Conservation (phyloP, 2,888 invertebrate species). For the Tenthredo scrophulariae region DNA sequence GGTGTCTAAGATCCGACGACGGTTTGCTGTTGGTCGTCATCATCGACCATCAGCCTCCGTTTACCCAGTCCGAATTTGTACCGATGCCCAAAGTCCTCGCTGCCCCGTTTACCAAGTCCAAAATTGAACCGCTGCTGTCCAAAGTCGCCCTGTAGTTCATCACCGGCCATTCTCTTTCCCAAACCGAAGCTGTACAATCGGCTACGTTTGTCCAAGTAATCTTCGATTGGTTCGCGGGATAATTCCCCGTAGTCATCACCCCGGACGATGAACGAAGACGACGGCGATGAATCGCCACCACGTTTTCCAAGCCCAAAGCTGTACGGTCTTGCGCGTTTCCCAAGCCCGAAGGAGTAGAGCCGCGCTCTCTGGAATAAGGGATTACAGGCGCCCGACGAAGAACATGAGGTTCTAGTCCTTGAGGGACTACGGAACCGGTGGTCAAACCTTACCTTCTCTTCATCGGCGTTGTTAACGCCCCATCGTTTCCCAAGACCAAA, state of each 20-base stretch:
- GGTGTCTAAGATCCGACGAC: slow-evolving; percentile 5
- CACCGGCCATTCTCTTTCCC: slow-evolving; percentile 79
- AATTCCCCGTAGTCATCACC: slow-evolving; percentile 78
- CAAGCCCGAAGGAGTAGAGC: slow-evolving; percentile 86
- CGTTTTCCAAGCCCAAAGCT: slow-evolving; percentile 83
- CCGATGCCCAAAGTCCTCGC: slow-evolving; percentile 59
- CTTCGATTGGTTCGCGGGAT: slow-evolving; percentile 74
- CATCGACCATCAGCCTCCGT: slow-evolving; percentile 60
- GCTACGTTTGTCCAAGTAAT: slow-evolving; percentile 80
- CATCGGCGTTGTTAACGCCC: slow-evolving; percentile 74
- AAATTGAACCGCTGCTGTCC: slow-evolving; percentile 50
- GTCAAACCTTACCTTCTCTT: slow-evolving; percentile 74
- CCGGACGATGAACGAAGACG: slow-evolving; percentile 62
- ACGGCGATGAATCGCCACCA: slow-evolving; percentile 56
- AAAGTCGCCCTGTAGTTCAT: slow-evolving; percentile 72
- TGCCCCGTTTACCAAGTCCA: slow-evolving; percentile 61
- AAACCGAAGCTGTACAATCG: slow-evolving; percentile 82
- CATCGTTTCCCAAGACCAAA: slow-evolving; percentile 77
- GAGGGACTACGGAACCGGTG: slow-evolving; percentile 23
- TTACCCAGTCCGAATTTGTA: slow-evolving; percentile 70
- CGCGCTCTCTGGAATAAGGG: slow-evolving; percentile 79
- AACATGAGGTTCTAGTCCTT: neutral
- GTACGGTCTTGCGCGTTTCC: slow-evolving; percentile 81
- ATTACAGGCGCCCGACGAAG: slow-evolving; percentile 41
- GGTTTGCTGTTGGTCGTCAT: slow-evolving; percentile 6